These are phyloP conservation scores for Ascidia mentula DNA, from an alignment of 23 tunicate species.

Conservation along the genomic window DNA sequence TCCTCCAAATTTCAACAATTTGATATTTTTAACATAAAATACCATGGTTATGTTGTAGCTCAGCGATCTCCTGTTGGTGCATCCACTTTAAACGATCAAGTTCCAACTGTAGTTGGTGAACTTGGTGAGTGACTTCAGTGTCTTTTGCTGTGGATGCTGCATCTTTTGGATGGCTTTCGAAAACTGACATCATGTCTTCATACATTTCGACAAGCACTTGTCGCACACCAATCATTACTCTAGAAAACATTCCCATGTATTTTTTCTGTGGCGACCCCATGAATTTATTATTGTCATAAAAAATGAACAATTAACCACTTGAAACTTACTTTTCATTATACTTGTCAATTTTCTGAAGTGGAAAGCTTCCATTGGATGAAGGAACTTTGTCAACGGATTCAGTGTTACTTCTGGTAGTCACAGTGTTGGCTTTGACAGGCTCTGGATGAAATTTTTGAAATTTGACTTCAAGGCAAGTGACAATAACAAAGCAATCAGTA, in stretches of 20 bases:
- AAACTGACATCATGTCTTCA: slow-evolving; percentile 69
- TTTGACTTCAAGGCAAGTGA: too few relatives aligned
- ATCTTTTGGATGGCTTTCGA: slow-evolving; percentile 16
- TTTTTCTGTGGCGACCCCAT: background rate
- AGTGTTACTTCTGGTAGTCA: background rate
- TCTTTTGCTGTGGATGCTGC: background rate
- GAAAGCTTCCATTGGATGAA: slow-evolving; percentile 11
- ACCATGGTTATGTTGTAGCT: slow-evolving; percentile 94
- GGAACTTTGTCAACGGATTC: background rate
- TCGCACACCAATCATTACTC: slow-evolving; percentile 70
- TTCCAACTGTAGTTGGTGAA: slow-evolving; percentile 51
- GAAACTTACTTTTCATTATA: slow-evolving; percentile 71
- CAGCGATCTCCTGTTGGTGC: slow-evolving; percentile 90
- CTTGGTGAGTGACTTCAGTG: slow-evolving; percentile 39
- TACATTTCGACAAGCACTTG: slow-evolving; percentile 76
- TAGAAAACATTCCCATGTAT: background rate
- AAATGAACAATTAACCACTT: background rate
- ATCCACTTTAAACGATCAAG: slow-evolving; percentile 84
- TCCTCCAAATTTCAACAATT: background rate
- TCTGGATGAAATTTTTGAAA: too few relatives aligned
- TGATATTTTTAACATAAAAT: background rate
- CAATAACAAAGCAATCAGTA: background rate
- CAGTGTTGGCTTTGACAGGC: background rate
- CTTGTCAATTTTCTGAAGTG: slow-evolving; percentile 61
- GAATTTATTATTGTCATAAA: background rate